Evolutionary conservation across 2,797 vertebrate genomes (phyloP), one percentile per base, ranked within the genome.

Genomic region (Zalophus californianus): DNA sequence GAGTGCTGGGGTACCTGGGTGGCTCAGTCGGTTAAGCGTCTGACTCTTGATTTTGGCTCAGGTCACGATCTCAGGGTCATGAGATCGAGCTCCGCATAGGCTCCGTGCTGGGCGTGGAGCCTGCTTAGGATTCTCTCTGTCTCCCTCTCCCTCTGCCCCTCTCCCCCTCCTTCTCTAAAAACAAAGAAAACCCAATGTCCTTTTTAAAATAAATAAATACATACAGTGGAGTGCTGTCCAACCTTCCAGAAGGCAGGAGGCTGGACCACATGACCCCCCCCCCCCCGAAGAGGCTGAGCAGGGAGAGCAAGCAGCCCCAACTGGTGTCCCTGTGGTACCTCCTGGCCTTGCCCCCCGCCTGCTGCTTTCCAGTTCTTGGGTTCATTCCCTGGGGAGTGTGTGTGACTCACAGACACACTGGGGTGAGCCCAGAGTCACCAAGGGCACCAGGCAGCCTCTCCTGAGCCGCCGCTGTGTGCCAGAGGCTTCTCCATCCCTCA

Each of bases 341-440:
- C 44, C 79, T 79, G 85, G 70, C 58, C 58, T 93, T 52, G 75
- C 20, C 48, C 56, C 0, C 2, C 62, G 50, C 38, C 82, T 56
- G 10, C 44, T 16, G 3, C 48, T 93, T 90, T 83, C 64, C 38
- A 64, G 86, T 54, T 72, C 72, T 90, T 0, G 2, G 84, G 60
- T 77, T 92, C 21, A 7, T 85, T 86, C 85, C 58, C 78, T n/a
- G 52, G 8, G 70, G 79, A 85, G 75, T 7, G 21, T 64, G 38
- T 82, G 29, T 96, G 82, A 97, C 85, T 96, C 94, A 90, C 5
- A 88, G 80, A 52, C 38, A 35, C 44, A 1, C 20, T 5, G 2
- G 29, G 8, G 25, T 52, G 44, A 64, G 86, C 41, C 75, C 27
- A 29, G 68, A 82, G 85, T 83, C 94, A 29, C 56, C 1, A 21